Evolutionary conservation across 2,888 invertebrate species (phyloP), one percentile per base, ranked within the genome.

Genomic region (Tiliacea citrago): DNA sequence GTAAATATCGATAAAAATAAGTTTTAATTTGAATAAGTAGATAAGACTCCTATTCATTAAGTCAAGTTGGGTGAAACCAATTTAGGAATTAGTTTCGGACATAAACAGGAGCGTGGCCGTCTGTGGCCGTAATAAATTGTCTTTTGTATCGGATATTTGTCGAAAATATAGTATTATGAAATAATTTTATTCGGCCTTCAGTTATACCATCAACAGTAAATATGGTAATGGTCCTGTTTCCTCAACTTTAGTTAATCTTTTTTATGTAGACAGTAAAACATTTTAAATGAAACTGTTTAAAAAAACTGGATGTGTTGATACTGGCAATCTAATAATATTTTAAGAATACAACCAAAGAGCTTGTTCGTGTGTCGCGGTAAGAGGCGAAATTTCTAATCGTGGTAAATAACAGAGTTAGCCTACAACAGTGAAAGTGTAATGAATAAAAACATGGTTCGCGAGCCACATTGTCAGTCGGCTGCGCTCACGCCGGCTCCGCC

Each of bases 301-400:
- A n/a, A 42, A 68, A 72, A 51, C 71, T 47, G 47, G 13, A 58
- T 69, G 24, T 72, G 39, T 16, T 62, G 53, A 75, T 75, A 75
- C 77, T 65, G 45, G 77, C 67, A 13, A 16, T 81, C 39, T 79
- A 73, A 72, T 68, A 49, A 58, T 84, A 82, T 65, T 73, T 75
- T 81, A 86, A 78, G 80, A 81, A 84, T 83, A 81, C 81, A 89
- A 90, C 91, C 91, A 92, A 92, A 92, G 93, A 93, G 84, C 87
- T 87, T 82, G 73, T 86, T 88, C 73, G 81, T 88, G 82, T 87
- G 80, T 81, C 73, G 86, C 85, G 79, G 82, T 80, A 85, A 87
- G 86, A 81, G 87, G 87, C 79, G 85, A 91, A 91, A 91, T 90
- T 93, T 93, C 92, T 92, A 91, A 89, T 89, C 85, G 81, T 82